Base-by-base conservation (phyloP, 1,140 invertebrate genomes). In the Eueides isabella region DNA sequence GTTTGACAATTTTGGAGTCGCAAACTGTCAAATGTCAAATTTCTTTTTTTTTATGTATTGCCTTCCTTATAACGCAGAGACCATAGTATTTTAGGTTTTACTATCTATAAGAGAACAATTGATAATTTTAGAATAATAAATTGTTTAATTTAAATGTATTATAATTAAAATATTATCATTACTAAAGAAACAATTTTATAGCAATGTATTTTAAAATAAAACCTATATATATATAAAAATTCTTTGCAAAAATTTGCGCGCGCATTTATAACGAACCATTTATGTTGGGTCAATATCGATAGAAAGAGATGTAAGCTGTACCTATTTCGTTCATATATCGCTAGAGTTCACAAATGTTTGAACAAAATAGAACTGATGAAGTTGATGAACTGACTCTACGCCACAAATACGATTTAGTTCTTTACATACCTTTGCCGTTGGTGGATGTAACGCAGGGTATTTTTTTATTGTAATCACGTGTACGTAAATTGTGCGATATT, bases 271-370 rank as follows among this genome's bases (percentile, higher is more conserved):
- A 73, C 64, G 61, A 72, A 80, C 79, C 83, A 81, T 85, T 85
- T 84, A 79, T 83, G 80, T 80, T 80, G 80, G 86, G 84, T 89
- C 88, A 85, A 89, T 90, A 90, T 64, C 23, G 72, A 44, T 73
- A 16, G 78, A 89, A 12, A 85, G 84, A 83, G 85, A 88, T 33
- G 66, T 35, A 79, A 71, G 7, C 82, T 85, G 82, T 77, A 66
- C 69, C 82, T 81, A 61, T 81, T 80, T 76, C 81, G 71, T 78
- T 85, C 78, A 5, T 19, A 55, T 55, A 26, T 41, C 74, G 72
- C 48, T 23, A 4, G 48, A 55, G 48, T 55, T 55, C 29, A 72
- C 64, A 65, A 72, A 33, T 61, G 55, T 76, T 55, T 67, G 68
- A 67, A 30, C 30, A 31, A 48, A 68, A 63, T 61, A 33, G 67